Evolutionary conservation across 1,140 invertebrate genomes (phyloP).

Genomic region (Nautilus pompilius): DNA sequence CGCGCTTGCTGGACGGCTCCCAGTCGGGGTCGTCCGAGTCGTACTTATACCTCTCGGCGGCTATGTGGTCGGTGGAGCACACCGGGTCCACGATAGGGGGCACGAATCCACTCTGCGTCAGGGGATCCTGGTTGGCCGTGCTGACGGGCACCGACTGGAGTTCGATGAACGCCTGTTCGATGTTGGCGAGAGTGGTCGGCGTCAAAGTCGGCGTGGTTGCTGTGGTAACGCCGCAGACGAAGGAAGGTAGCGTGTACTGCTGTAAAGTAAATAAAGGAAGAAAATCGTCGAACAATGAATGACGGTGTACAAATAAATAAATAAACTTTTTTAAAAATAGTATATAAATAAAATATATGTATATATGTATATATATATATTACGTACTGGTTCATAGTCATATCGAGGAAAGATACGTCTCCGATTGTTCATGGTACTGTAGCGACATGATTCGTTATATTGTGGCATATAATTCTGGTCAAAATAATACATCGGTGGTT

Average conservation of each 20-base stretch:
- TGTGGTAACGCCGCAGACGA: slow-evolving; percentile 71
- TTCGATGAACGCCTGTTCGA: slow-evolving; percentile 75
- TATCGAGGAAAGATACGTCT: too few species aligned
- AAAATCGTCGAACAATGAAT: too few species aligned
- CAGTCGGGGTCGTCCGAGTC: slow-evolving; percentile 29
- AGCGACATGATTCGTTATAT: background rate
- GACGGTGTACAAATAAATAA: too few species aligned
- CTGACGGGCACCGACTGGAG: slow-evolving; percentile 62
- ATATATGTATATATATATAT: too few species aligned
- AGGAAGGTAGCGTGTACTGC: slow-evolving; percentile 39
- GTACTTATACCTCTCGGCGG: slow-evolving; percentile 31
- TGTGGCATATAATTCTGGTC: background rate
- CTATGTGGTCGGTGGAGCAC: slow-evolving; percentile 28
- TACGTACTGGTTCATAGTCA: too few species aligned
- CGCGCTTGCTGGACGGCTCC: slow-evolving; percentile 22
- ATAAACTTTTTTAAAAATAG: too few species aligned
- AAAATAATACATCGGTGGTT: background rate
- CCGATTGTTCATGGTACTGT: too few species aligned
- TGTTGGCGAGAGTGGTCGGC: slow-evolving; percentile 85
- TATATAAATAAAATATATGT: too few species aligned
- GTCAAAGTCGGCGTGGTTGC: slow-evolving; percentile 88
- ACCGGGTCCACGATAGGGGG: slow-evolving; percentile 70
- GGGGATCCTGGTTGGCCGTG: slow-evolving; percentile 59
- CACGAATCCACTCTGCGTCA: slow-evolving; percentile 86
- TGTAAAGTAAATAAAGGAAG: slow-evolving; percentile 16